These are phyloP conservation scores for Lysandra bellargus DNA, from an alignment of 2,888 invertebrate genomes.

Conservation along the genomic window DNA sequence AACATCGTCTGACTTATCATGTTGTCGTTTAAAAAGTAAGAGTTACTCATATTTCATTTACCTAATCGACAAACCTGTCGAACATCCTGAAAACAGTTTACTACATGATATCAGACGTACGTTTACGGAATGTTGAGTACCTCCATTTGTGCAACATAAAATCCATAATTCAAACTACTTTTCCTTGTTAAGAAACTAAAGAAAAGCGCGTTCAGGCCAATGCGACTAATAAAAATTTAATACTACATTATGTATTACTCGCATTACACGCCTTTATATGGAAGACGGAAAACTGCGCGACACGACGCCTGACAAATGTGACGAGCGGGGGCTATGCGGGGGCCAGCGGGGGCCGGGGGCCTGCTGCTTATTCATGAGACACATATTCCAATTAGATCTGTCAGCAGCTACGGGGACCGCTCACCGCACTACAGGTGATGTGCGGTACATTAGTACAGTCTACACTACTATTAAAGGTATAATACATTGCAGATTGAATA, in stretches of 20 bases:
- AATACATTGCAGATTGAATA: too few relatives aligned
- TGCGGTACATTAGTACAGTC: background rate
- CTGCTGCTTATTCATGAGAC: constrained; percentile 8
- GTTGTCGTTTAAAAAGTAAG: too few relatives aligned
- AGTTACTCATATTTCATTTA: too few relatives aligned
- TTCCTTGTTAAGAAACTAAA: background rate
- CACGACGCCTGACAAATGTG: constrained; percentile 18
- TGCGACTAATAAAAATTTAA: background rate
- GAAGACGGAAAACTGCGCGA: constrained; percentile 1
- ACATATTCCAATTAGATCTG: constrained; percentile 3
- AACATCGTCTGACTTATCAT: too few relatives aligned
- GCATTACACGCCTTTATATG: background rate
- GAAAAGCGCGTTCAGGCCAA: background rate
- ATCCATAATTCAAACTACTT: background rate
- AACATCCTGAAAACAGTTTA: background rate
- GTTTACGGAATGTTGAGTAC: background rate
- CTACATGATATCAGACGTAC: background rate
- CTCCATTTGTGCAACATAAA: background rate
- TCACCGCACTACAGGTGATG: background rate
- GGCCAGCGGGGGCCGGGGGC: background rate
- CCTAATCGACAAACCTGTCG: background rate
- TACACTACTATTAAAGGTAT: background rate
- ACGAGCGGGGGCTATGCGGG: background rate
- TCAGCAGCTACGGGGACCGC: background rate
- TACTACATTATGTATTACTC: constrained; percentile 7